Percentiles rank a stretch among this genome's conserved stretches.
Evolutionary conservation across 2,888 invertebrate species (phyloP).

Genomic region (Catocala sponsa): DNA sequence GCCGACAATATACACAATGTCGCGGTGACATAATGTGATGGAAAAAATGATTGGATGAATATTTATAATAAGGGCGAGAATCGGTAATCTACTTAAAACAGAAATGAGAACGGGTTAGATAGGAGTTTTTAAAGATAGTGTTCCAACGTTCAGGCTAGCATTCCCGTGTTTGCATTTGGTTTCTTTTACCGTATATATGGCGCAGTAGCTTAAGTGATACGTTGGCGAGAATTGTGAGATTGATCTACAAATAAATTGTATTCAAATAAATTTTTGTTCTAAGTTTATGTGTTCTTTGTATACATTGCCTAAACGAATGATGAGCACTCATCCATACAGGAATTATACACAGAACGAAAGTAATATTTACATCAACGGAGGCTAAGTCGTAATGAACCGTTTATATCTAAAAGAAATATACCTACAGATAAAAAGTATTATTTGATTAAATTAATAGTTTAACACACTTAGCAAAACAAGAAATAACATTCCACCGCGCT

Average conservation of each 20-base stretch:
- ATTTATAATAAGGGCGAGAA: constrained; percentile 23
- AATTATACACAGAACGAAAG: no score
- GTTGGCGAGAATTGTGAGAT: no score
- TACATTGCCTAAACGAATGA: no score
- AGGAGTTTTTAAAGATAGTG: background rate
- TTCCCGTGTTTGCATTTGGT: no score
- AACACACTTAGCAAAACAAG: background rate
- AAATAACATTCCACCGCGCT: constrained; percentile 7
- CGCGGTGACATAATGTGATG: constrained; percentile 20
- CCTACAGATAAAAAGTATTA: background rate
- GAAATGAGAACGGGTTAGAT: background rate
- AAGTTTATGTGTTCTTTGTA: no score
- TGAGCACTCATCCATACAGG: no score
- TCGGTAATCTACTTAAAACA: constrained; percentile 19
- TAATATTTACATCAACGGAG: background rate
- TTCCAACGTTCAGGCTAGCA: no score
- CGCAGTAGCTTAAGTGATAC: no score
- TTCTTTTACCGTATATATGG: no score
- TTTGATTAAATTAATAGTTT: background rate
- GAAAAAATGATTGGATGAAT: constrained; percentile 33
- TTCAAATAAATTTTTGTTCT: no score
- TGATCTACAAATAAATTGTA: no score
- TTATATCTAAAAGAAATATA: background rate
- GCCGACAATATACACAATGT: constrained; percentile 25
- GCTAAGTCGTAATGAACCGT: background rate